Evolutionary conservation across 1,140 invertebrate genomes (phyloP).

Genomic region (Leptoteleia sp.): DNA sequence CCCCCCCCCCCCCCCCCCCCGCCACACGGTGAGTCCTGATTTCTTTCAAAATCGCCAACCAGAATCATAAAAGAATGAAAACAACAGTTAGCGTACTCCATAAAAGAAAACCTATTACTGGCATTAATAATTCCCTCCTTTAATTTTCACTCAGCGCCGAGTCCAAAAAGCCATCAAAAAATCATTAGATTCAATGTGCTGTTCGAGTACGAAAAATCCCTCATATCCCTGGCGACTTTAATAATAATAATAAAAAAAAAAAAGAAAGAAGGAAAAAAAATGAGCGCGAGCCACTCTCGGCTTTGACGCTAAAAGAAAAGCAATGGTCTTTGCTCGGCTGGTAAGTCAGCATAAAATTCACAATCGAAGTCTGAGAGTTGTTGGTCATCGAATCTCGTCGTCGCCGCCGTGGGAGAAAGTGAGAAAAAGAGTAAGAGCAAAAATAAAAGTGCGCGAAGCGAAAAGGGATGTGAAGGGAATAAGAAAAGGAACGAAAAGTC

Average conservation of each 20-base stretch:
- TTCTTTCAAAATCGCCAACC: slow-evolving; percentile 1
- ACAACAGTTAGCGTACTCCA: slow-evolving; percentile 3
- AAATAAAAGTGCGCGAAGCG: slow-evolving; percentile 1
- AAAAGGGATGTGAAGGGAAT: too few species aligned
- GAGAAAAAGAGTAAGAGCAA: slow-evolving; percentile 9
- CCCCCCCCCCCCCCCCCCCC: too few species aligned
- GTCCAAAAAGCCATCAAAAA: slow-evolving; percentile 12
- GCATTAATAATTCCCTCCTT: slow-evolving; percentile 11
- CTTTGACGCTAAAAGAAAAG: slow-evolving; percentile 30
- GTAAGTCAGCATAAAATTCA: slow-evolving; percentile 46
- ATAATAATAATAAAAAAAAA: too few species aligned
- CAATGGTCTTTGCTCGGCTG: slow-evolving; percentile 11
- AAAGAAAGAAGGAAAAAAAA: too few species aligned
- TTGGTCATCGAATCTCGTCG: slow-evolving; percentile 24
- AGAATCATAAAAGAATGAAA: neutral
- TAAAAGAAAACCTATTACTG: slow-evolving; percentile 24
- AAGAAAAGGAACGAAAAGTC: too few species aligned
- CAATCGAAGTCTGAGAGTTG: slow-evolving; percentile 5
- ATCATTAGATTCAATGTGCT: slow-evolving; percentile 23
- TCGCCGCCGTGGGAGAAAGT: neutral
- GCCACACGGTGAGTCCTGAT: too few species aligned
- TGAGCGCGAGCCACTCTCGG: slow-evolving; percentile 1
- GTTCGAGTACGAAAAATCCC: slow-evolving; percentile 2
- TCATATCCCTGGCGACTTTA: slow-evolving; percentile 21
- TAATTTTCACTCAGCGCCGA: slow-evolving; percentile 14